Conservation (phyloP, 2,113 vertebrate species). For the Echinops telfairi region DNA sequence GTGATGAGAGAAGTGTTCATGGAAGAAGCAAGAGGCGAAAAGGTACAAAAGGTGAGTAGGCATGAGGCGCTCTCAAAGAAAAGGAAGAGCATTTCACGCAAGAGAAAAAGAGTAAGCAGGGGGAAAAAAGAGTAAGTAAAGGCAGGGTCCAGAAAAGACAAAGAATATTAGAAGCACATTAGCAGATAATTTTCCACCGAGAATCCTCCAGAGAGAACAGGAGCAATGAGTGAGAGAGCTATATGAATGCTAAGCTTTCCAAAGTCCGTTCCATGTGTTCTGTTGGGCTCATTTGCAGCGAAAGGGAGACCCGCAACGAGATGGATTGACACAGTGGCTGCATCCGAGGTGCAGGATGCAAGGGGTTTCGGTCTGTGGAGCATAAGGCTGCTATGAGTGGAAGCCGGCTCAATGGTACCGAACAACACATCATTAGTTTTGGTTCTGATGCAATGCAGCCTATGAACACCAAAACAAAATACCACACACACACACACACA, state of each 20-base stretch:
- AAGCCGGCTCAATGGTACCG: too few relatives aligned
- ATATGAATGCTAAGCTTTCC: not conserved
- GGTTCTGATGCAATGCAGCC: too few relatives aligned
- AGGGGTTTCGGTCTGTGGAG: too few relatives aligned
- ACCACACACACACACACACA: too few relatives aligned
- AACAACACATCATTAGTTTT: too few relatives aligned
- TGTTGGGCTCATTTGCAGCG: not conserved
- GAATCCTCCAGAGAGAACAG: not conserved
- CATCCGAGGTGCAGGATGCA: too few relatives aligned
- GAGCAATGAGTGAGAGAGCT: not conserved
- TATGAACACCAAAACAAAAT: too few relatives aligned
- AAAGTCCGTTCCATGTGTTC: not conserved
- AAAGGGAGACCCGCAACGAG: too few relatives aligned
- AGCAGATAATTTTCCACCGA: slow-evolving; percentile 14
- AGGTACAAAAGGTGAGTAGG: not conserved
- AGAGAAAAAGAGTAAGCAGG: not conserved
- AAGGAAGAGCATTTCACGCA: not conserved
- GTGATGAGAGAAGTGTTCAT: not conserved
- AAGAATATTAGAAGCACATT: not conserved
- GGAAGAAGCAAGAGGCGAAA: slow-evolving; percentile 19
- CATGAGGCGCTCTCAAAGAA: not conserved
- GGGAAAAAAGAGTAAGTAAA: not conserved
- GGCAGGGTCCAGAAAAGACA: not conserved
- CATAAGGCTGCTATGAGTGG: too few relatives aligned
- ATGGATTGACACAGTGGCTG: too few relatives aligned